A percentile compares a stretch with the other conserved stretches of the same genome.
These are phyloP conservation scores for Malurus alboscapulatus DNA, from an alignment of 2,113 vertebrate genomes.

Conservation along the genomic window DNA sequence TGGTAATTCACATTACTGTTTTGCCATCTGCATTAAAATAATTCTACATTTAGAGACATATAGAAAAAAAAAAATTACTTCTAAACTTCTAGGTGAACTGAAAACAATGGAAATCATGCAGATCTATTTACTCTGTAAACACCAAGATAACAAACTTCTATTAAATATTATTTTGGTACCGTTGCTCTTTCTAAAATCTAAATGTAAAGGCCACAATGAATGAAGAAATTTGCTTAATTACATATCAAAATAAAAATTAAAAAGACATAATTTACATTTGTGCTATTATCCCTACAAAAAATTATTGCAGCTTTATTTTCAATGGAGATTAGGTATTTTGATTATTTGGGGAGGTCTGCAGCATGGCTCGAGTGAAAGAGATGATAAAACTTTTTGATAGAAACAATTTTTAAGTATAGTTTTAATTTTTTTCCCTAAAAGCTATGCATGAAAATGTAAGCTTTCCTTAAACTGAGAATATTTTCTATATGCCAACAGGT, in stretches of 20 bases:
- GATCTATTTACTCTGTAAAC: not conserved
- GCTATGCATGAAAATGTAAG: not conserved
- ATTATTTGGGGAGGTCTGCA: not conserved
- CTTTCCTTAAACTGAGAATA: not conserved
- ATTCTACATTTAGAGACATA: not conserved
- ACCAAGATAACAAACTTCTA: not conserved
- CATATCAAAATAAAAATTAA: not conserved
- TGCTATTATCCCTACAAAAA: not conserved
- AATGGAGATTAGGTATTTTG: not conserved
- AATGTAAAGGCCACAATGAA: not conserved
- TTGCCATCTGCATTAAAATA: not conserved
- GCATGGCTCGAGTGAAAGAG: not conserved
- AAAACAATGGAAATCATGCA: not conserved
- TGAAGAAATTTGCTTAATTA: not conserved
- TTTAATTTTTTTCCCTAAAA: not conserved
- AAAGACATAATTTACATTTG: not conserved
- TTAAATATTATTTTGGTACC: not conserved
- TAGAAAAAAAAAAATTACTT: not conserved
- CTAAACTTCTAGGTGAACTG: not conserved
- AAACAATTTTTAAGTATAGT: not conserved
- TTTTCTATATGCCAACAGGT: constrained; percentile 37
- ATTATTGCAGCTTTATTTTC: not conserved
- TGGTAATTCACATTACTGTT: not conserved
- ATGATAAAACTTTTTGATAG: not conserved
- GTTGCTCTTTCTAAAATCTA: not conserved